Evolutionary conservation across 92 coral and sea anemone species (phyloP).

Genomic region (Phenganax subtilis): DNA sequence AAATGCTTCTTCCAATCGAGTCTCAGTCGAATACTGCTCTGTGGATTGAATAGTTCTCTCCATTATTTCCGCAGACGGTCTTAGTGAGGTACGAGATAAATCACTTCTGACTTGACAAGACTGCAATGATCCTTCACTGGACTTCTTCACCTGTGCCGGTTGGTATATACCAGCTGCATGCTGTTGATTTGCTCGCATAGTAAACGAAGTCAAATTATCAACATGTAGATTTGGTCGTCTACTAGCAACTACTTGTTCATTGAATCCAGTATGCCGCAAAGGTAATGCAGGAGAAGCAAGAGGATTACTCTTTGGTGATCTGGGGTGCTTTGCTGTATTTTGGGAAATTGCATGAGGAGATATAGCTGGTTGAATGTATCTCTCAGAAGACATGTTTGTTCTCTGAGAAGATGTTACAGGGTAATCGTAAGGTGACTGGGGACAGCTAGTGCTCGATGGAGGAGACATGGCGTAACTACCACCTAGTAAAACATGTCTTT

Average conservation of each 20-base stretch:
- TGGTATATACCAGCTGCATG: neutral
- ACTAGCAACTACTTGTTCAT: neutral
- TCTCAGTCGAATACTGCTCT: no score
- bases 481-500: neutral
- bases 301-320: neutral
- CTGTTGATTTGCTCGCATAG: conserved; percentile 3
- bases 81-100: neutral
- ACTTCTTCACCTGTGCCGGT: neutral
- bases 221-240: neutral
- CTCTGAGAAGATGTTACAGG: neutral
- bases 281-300: neutral
- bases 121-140: neutral
- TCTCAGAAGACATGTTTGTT: neutral
- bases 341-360: neutral
- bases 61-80: neutral
- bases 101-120: conserved; percentile 1
- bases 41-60: no score
- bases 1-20: no score
- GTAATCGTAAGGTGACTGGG: conserved; percentile 4
- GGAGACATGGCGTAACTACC: neutral
- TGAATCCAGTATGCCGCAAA: neutral
- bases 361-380: neutral
- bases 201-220: neutral
- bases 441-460: neutral
- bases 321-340: neutral